Conservation (phyloP, 2,797 vertebrate species). For the Euthynnus affinis region DNA sequence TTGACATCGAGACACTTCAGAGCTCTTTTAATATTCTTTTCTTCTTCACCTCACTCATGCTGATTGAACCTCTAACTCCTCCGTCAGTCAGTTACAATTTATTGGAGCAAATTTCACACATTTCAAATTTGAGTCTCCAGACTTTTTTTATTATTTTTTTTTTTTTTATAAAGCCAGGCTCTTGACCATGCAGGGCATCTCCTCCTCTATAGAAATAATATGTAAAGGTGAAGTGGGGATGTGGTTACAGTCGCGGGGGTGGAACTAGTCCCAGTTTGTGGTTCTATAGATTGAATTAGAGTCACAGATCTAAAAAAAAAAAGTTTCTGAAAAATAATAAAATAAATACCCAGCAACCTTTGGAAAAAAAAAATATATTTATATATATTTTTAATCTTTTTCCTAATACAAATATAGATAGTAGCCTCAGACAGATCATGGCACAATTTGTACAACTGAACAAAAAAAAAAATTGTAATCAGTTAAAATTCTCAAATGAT, state of each 20-base stretch:
- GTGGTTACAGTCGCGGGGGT: too few species aligned
- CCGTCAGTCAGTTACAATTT: not conserved
- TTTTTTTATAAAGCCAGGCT: not conserved
- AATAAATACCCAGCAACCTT: not conserved
- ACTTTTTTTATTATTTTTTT: too few species aligned
- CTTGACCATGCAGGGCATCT: not conserved
- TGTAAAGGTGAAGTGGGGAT: not conserved
- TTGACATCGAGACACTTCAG: conserved; percentile 19
- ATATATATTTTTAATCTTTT: too few species aligned
- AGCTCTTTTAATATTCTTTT: conserved; percentile 14
- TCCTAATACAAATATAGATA: not conserved
- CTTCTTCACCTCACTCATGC: conserved; percentile 30
- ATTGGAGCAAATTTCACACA: not conserved
- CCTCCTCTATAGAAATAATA: not conserved
- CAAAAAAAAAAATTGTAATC: too few species aligned
- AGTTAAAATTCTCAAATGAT: not conserved
- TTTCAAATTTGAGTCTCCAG: not conserved
- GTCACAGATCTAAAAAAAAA: not conserved
- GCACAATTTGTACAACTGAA: not conserved
- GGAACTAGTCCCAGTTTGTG: not conserved
- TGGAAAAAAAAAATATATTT: too few species aligned
- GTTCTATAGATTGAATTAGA: not conserved
- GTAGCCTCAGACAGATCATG: not conserved
- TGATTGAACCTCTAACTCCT: conserved; percentile 6
- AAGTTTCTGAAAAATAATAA: too few species aligned